These are phyloP conservation scores for Ericerus pela DNA, from an alignment of 1,140 invertebrate species.

Conservation along the genomic window DNA sequence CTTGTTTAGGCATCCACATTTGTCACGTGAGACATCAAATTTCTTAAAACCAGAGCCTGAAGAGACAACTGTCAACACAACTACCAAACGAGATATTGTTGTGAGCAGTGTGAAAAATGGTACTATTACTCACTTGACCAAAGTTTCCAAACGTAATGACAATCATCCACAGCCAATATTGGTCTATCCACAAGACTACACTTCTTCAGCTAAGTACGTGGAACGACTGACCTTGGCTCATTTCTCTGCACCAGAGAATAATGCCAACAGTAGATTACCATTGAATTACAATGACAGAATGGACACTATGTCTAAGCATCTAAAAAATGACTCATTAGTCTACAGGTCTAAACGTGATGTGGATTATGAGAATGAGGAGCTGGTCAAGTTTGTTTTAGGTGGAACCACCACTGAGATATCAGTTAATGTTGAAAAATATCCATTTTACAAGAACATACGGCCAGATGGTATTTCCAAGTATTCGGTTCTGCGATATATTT, in stretches of 20 bases:
- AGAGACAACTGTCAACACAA: neutral
- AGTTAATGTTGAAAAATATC: conserved; percentile 33
- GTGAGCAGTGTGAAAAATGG: neutral
- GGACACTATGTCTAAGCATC: conserved; percentile 18
- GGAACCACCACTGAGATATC: conserved; percentile 18
- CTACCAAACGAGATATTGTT: neutral
- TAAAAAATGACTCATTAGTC: conserved; percentile 15
- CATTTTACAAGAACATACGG: conserved; percentile 30
- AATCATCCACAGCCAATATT: neutral
- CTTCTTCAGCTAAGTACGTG: conserved; percentile 13
- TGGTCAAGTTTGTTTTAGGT: conserved; percentile 15
- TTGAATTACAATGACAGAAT: conserved; percentile 17
- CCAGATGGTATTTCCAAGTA: conserved; percentile 30
- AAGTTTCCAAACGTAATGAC: neutral
- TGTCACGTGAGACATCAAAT: neutral
- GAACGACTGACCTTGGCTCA: conserved; percentile 24
- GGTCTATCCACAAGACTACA: neutral
- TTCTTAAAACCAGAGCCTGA: too few species aligned
- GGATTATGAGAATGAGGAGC: neutral
- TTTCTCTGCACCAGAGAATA: conserved; percentile 17
- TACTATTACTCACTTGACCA: neutral
- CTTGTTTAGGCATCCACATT: neutral
- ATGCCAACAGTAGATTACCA: conserved; percentile 3
- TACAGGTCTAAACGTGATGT: neutral
- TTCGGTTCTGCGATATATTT: conserved; percentile 42